Evolutionary conservation across 2,113 vertebrate genomes (phyloP).

Genomic region (Isichthys henryi): DNA sequence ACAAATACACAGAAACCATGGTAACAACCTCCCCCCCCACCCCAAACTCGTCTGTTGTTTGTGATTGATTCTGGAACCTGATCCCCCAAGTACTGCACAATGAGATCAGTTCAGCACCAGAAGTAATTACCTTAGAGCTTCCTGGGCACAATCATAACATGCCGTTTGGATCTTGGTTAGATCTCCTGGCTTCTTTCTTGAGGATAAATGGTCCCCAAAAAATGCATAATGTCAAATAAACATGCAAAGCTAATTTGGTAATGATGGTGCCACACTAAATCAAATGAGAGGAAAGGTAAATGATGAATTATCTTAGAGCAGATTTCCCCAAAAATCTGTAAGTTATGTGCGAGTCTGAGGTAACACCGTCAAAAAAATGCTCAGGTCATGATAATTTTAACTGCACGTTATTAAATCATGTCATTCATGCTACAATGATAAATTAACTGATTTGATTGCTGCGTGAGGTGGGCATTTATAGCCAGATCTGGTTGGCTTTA

Average conservation of each 20-base stretch:
- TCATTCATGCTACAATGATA: not conserved
- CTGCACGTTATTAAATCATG: not conserved
- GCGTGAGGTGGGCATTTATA: not conserved
- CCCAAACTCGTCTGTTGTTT: not conserved
- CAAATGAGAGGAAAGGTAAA: not conserved
- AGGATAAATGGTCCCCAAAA: not conserved
- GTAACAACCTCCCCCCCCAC: constrained; percentile 48
- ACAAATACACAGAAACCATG: constrained; percentile 85
- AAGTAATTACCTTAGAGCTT: constrained; percentile 10
- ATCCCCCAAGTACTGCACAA: not conserved
- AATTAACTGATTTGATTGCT: not conserved
- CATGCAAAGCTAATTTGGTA: not conserved
- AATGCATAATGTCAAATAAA: not conserved
- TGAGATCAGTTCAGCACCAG: not conserved
- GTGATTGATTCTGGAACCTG: not conserved
- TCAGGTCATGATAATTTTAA: not conserved
- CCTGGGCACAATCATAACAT: not conserved
- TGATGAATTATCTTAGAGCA: not conserved
- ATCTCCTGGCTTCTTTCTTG: not conserved
- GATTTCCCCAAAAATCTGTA: not conserved
- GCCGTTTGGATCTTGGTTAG: not conserved
- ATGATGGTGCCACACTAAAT: not conserved
- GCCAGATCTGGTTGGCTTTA: not conserved
- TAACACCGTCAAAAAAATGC: not conserved
- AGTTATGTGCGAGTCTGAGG: not conserved